A percentile compares a stretch with the other conserved stretches of the same genome.
Evolutionary conservation across 30 jellyfish, hydroid and myxozoan species (phyloP).

Genomic region (Hydractinia symbiolongicarpus): DNA sequence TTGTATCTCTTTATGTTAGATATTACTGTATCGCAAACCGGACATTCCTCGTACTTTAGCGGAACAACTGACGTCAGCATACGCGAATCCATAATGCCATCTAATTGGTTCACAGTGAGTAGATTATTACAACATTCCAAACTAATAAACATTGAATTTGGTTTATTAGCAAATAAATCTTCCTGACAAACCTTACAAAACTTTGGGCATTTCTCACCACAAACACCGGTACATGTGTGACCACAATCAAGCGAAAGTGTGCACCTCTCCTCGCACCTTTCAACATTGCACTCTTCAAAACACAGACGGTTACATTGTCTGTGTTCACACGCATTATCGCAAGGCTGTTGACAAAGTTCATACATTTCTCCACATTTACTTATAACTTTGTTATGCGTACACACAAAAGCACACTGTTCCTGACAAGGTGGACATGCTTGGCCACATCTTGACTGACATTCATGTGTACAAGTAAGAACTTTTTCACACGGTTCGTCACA

Average conservation of each 20-base stretch:
- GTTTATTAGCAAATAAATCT: neutral
- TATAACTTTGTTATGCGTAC: slow-evolving; percentile 23
- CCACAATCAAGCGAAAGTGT: slow-evolving; percentile 17
- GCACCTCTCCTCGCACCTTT: slow-evolving; percentile 55
- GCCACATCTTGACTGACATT: slow-evolving; percentile 35
- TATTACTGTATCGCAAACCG: slow-evolving; percentile 9
- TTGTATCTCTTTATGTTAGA: slow-evolving; percentile 1
- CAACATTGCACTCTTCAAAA: slow-evolving; percentile 39
- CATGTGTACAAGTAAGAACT: slow-evolving; percentile 34
- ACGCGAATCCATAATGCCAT: too few relatives aligned
- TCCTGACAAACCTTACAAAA: slow-evolving; percentile 37
- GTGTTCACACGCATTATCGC: slow-evolving; percentile 38
- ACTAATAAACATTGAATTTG: neutral
- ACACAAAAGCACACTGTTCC: slow-evolving; percentile 11
- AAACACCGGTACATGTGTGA: slow-evolving; percentile 48
- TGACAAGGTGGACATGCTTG: slow-evolving; percentile 53
- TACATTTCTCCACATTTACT: slow-evolving; percentile 35
- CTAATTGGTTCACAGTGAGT: too few relatives aligned
- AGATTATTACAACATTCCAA: neutral
- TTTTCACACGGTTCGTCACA: slow-evolving; percentile 36
- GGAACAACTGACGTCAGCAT: neutral
- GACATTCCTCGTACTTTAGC: slow-evolving; percentile 6
- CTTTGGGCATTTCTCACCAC: slow-evolving; percentile 61
- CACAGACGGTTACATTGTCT: slow-evolving; percentile 34
- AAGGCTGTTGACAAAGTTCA: slow-evolving; percentile 36